A percentile compares a stretch with the other conserved stretches of the same genome.
These are phyloP conservation scores for Camponotus pennsylvanicus DNA, from an alignment of 1,140 invertebrate genomes.

Conservation along the genomic window DNA sequence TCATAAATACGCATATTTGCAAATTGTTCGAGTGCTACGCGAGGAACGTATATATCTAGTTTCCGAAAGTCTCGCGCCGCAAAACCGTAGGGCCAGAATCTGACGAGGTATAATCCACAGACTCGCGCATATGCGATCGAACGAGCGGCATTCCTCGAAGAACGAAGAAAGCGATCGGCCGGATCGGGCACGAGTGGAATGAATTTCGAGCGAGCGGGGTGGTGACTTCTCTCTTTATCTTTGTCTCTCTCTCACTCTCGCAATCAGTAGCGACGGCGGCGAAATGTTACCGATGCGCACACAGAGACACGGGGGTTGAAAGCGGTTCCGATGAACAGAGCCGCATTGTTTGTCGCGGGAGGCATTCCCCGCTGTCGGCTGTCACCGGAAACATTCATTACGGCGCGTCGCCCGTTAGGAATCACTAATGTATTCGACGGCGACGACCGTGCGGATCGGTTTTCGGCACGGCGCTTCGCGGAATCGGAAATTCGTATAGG, in stretches of 20 bases:
- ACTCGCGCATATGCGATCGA: slow-evolving; percentile 46
- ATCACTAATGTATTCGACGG: slow-evolving; percentile 81
- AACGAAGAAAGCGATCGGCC: slow-evolving; percentile 57
- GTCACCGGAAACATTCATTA: slow-evolving; percentile 85
- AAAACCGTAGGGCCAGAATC: slow-evolving; percentile 45
- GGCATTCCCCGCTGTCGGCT: slow-evolving; percentile 79
- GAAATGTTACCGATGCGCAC: slow-evolving; percentile 64
- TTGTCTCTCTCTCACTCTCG: not conserved
- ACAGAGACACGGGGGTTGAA: slow-evolving; percentile 63
- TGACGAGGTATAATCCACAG: slow-evolving; percentile 56
- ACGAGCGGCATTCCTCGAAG: slow-evolving; percentile 59
- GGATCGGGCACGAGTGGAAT: slow-evolving; percentile 55
- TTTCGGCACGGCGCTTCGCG: slow-evolving; percentile 72
- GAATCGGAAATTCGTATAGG: slow-evolving; percentile 79
- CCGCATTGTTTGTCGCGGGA: slow-evolving; percentile 83
- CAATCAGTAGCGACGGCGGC: slow-evolving; percentile 48
- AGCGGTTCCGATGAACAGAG: slow-evolving; percentile 73
- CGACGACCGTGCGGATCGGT: slow-evolving; percentile 60
- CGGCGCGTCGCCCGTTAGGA: slow-evolving; percentile 78
- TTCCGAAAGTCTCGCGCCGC: slow-evolving; percentile 52
- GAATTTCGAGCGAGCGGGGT: slow-evolving; percentile 66
- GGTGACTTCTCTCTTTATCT: slow-evolving; percentile 55
- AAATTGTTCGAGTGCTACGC: slow-evolving; percentile 45
- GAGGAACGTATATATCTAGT: slow-evolving; percentile 41
- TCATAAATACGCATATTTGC: slow-evolving; percentile 25